phyloP scores from a whole-genome alignment of 2,797 vertebrate genomes.

The Neostethus bicornis region DNA sequence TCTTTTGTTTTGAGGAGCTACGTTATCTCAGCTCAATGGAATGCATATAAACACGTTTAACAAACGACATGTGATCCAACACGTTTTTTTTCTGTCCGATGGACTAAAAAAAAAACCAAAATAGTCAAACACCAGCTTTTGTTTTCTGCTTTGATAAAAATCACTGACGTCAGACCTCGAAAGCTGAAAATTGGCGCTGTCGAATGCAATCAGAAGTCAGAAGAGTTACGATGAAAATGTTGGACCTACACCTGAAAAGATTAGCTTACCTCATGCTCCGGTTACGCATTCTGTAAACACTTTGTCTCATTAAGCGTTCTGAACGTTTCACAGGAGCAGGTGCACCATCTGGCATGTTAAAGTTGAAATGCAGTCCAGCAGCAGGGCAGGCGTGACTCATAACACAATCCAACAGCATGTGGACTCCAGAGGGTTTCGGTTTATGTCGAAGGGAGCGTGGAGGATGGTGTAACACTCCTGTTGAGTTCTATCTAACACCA shows the following conservation, averaged over 20 bases:
- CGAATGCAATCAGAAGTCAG: conserved; percentile 5
- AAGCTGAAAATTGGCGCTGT: conserved; percentile 1
- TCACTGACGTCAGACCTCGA: not conserved
- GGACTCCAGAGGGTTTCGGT: conserved; percentile 46
- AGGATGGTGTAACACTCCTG: conserved; percentile 42
- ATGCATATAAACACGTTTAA: conserved; percentile 61
- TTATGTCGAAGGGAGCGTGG: conserved; percentile 27
- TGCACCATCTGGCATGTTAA: conserved; percentile 63
- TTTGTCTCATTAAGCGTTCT: conserved; percentile 16
- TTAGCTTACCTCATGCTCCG: conserved; percentile 16
- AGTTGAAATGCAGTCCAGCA: conserved; percentile 30
- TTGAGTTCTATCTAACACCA: conserved; percentile 31
- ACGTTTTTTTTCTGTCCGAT: conserved; percentile 25
- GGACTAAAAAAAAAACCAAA: conserved; percentile 13
- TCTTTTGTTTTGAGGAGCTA: conserved; percentile 18
- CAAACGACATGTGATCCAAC: conserved; percentile 41
- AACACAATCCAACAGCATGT: conserved; percentile 57
- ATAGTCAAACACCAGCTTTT: conserved; percentile 5
- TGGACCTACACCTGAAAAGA: conserved; percentile 1
- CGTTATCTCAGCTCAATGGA: conserved; percentile 64
- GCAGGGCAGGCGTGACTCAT: conserved; percentile 49
- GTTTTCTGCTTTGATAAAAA: conserved; percentile 11
- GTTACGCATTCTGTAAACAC: conserved; percentile 35
- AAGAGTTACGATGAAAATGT: not conserved
- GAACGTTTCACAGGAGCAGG: conserved; percentile 56